Evolutionary conservation across 2,888 invertebrate species (phyloP), one percentile per base, ranked within the genome.

Genomic region (Thymelicus acteon): DNA sequence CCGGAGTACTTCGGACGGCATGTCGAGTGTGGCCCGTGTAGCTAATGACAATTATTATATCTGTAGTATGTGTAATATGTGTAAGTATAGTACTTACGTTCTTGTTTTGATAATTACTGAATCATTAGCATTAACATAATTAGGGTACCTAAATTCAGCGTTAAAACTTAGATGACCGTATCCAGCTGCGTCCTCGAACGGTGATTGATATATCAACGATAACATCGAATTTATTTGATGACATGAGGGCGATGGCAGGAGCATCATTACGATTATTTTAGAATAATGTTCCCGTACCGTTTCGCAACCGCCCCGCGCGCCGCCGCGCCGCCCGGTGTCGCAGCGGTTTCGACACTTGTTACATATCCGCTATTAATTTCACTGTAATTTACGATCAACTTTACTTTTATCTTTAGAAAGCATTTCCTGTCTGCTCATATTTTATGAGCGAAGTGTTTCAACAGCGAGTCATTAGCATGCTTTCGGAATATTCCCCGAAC

Each of bases 371-470:
- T 52, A 65, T 54, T 71, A 60, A 60, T 47, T 49, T 69, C 40
- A 60, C 44, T 15, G 49, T 65, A 65, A 65, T 60, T 65, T 71
- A 71, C 44, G 60, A 65, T 60, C 39, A 13, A 71, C 49, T 31
- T 64, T 19, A 58, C 58, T 63, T 58, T 70, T 71, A 64, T 71
- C 60, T 64, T 60, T 65, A 65, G 65, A 65, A 71, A 71, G 64
- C 65, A 52, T 54, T 71, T 71, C 70, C 70, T 70, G 70, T 52
- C 52, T 19, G 52, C 39, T 65, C 12, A 54, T 52, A 19, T 13
- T 70, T 71, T 65, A 60, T 37, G 10, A 39, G 24, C 19, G 48
- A 49, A 24, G 4, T 52, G n/a, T 63, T 37, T 63, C 40, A 60
- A 60, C 60, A 60, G 54, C 10, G 8, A 4, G 54, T 24, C 54